Base-by-base conservation (phyloP, 2,888 invertebrate species). In the Thalpophila matura region DNA sequence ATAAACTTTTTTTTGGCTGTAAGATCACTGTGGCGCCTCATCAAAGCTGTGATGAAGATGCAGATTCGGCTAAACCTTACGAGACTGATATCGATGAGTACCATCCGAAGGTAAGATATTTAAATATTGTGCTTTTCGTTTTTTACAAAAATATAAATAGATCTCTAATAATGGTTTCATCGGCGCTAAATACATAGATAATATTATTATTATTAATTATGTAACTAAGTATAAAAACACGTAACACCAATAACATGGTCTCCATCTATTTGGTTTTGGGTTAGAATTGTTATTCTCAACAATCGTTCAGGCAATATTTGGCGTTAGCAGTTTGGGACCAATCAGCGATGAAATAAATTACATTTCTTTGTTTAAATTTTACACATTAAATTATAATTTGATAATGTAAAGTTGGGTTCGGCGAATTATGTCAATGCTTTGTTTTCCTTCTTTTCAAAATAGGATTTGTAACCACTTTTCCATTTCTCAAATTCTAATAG, bases 71-170 rank as follows among this genome's bases (percentile, higher is more conserved):
- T 88, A 96, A 98, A 89, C 98, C 98, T 59, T 98, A 98, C 91
- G 99, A 99, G 95, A 98, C 98, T 81, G 99, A 99, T 93, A 96
- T 99, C 86, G 98, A 99, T 94, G 99, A 99, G 94, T 99, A 98
- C 94, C 99, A 99, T 95, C 99, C 99, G 47, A 99, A 99, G 94
- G 94, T 92, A 69, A 83, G 70, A 57, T 27, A 54, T 74, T 75
- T 54, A 53, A 45, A 40, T 51, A 55, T 53, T 55, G 55, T 61
- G 73, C 46, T 72, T 73, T 50, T 35, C 27, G 27, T 49, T n/a
- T 46, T 31, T 31, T n/a, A 5, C 5, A 33, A 63, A 12, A 49
- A 29, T 5, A 26, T 26, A 35, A 47, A n/a, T 1, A 37, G 7
- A 43, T 29, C 37, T 43, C 7, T 1, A 50, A 65, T 38, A 16